A percentile compares a stretch with the other conserved stretches of the same genome.
These are phyloP conservation scores for Agapornis canus DNA, from an alignment of 2,797 vertebrate genomes.

Conservation along the genomic window DNA sequence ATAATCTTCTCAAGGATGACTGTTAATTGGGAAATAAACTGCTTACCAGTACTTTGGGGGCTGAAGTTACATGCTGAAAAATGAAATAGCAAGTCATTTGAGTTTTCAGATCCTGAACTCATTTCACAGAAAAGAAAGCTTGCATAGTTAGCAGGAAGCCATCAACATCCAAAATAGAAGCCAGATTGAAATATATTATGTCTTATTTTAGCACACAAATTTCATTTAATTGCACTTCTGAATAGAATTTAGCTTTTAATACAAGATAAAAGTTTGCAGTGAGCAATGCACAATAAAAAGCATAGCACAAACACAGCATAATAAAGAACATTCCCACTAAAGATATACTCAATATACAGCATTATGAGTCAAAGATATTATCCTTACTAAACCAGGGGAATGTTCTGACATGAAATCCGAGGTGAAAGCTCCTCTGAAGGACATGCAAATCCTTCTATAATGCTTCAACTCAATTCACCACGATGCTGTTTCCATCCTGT, in stretches of 20 bases:
- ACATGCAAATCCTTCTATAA: not conserved
- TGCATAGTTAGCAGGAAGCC: conserved; percentile 57
- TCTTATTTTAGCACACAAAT: conserved; percentile 56
- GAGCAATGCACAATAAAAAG: conserved; percentile 65
- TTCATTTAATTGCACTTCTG: conserved; percentile 72
- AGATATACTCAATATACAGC: not conserved
- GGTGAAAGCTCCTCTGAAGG: not conserved
- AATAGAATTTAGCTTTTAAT: conserved; percentile 61
- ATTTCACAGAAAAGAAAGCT: conserved; percentile 49
- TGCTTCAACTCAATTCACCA: not conserved
- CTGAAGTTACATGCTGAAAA: not conserved
- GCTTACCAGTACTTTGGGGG: not conserved
- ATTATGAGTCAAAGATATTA: not conserved
- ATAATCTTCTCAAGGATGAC: not conserved
- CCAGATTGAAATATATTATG: conserved; percentile 29
- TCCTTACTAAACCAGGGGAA: not conserved
- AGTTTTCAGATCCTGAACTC: conserved; percentile 30
- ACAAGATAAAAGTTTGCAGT: conserved; percentile 70
- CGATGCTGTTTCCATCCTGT: not conserved
- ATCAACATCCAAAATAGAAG: conserved; percentile 62
- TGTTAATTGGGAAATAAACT: conserved; percentile 1
- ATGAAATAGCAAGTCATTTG: not conserved
- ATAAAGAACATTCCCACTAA: conserved; percentile 48
- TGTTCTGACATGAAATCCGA: not conserved
- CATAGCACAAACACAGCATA: conserved; percentile 48